phyloP scores from a whole-genome alignment of 1,140 invertebrate species.

The Rhopalosiphum padi region DNA sequence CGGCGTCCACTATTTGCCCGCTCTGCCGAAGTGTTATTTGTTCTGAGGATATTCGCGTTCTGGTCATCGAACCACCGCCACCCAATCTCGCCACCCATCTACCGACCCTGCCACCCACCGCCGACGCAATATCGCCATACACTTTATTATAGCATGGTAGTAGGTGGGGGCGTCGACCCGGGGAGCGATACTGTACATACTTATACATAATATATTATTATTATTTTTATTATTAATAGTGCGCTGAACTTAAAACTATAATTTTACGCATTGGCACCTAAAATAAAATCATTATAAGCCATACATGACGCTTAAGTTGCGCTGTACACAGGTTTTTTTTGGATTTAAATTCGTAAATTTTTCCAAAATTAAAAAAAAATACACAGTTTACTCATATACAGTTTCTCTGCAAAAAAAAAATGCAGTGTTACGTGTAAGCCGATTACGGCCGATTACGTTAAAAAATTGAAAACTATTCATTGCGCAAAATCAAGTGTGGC shows the following conservation, averaged over 20 bases:
- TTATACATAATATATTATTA: background rate
- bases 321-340: too few species aligned
- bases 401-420: background rate
- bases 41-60: slow-evolving; percentile 67
- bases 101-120: background rate
- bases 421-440: background rate
- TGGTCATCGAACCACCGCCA: too few species aligned
- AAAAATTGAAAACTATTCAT: background rate
- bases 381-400: too few species aligned
- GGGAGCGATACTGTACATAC: background rate
- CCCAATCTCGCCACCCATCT: too few species aligned
- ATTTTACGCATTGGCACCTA: background rate
- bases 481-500: background rate
- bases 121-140: background rate
- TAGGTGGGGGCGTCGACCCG: background rate
- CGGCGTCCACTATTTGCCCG: slow-evolving; percentile 74
- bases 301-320: background rate
- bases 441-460: too few species aligned
- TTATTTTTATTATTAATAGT: background rate
- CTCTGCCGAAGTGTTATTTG: slow-evolving; percentile 72
- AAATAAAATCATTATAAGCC: background rate
- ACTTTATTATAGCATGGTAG: background rate
- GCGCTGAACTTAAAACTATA: background rate
- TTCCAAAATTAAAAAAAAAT: background rate
- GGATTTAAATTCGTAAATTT: background rate